Conservation (phyloP, 1,140 invertebrate genomes). For the Condylostylus longicornis region DNA sequence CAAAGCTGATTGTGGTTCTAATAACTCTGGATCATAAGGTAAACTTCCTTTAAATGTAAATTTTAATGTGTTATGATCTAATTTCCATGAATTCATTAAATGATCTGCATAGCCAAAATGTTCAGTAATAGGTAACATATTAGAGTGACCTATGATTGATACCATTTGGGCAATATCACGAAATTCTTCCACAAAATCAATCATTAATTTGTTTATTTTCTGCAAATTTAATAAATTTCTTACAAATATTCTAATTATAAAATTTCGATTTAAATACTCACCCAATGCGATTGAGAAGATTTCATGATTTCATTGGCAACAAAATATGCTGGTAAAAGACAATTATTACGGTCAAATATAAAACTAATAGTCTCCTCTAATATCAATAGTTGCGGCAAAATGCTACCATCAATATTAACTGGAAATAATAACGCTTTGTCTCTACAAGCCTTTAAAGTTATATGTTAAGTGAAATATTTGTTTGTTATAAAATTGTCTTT, state of each 20-base stretch:
- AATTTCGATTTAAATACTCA: conserved; percentile 30
- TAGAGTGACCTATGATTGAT: conserved; percentile 74
- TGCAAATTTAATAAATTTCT: conserved; percentile 20
- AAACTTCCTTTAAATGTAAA: conserved; percentile 82
- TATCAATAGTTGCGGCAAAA: conserved; percentile 64
- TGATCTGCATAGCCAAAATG: conserved; percentile 79
- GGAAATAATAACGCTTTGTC: conserved; percentile 76
- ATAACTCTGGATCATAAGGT: conserved; percentile 78
- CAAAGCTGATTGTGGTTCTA: conserved; percentile 75
- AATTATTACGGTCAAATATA: conserved; percentile 85
- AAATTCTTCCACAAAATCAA: conserved; percentile 84
- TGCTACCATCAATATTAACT: conserved; percentile 54
- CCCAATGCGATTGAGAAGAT: conserved; percentile 85
- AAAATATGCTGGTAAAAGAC: conserved; percentile 83
- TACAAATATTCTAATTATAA: not conserved
- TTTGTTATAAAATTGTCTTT: too few species aligned
- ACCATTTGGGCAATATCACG: conserved; percentile 87
- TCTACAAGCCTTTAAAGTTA: conserved; percentile 52
- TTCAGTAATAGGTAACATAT: conserved; percentile 87
- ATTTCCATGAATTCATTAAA: conserved; percentile 78
- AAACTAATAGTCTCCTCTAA: conserved; percentile 66
- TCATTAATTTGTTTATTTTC: conserved; percentile 71
- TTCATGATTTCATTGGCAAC: conserved; percentile 90
- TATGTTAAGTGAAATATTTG: too few species aligned
- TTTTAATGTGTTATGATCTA: conserved; percentile 73